Evolutionary conservation across 2,113 vertebrate species (phyloP), one percentile per base, ranked within the genome.

Genomic region (Dipodomys ordii): DNA sequence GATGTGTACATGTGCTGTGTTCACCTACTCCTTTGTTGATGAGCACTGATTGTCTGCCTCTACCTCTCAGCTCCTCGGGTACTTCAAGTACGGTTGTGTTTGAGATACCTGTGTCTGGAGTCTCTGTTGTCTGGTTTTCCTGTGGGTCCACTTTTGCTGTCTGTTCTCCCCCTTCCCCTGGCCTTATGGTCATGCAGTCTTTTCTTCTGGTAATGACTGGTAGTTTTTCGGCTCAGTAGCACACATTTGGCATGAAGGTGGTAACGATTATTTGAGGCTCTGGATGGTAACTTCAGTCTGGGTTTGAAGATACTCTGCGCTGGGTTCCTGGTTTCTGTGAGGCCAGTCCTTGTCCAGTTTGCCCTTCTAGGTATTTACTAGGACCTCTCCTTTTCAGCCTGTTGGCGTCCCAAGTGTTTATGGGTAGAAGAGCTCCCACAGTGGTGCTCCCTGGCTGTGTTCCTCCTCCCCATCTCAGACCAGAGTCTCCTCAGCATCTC

Each of bases 1-100:
- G 32, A 1, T 57, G 4, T 6, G 3, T 7, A 4, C 0, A 0
- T 19, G 0, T 12, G 1, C 30, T 46, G 12, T 20, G 82, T 19
- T 11, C 19, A 15, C 32, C 30, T 8, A 1, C 1, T 4, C 22
- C 1, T 44, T 68, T 15, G 0, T 23, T 46, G 2, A 0, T n/a
- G 16, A 46, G 25, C 19, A 8, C 64, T 25, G 39, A 7, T 23
- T 1, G 25, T 1, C 28, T 23, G 25, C 1, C 22, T 23, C 11
- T 12, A 8, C 6, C 25, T 22, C 18, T 3, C 6, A 25, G 25
- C n/a, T n/a, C 27, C 32, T 22, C 1, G 69, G 1, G 6, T 15
- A 7, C 11, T 25, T 19, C 6, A 23, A 27, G 35, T 32, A 1
- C 20, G 1, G 4, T 49, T 25, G 49, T 49, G 49, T 49, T 12